Evolutionary conservation across 2,888 invertebrate genomes (phyloP), one percentile per base, ranked within the genome.

Genomic region (Liopterus haemorrhoidalis): DNA sequence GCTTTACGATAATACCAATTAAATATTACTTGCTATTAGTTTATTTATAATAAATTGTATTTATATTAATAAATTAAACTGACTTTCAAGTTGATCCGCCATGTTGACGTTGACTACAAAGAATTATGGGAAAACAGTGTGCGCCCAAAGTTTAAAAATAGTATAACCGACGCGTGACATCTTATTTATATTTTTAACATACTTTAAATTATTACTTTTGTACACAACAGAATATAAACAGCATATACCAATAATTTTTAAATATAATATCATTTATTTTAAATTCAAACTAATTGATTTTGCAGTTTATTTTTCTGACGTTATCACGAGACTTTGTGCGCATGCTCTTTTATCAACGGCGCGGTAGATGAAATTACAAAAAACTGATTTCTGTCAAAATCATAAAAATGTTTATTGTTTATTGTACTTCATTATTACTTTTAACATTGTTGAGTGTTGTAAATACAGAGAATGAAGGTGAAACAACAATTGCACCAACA

Each of bases 51-150:
- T 42, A 39, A 42, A 46, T 48, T 46, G 49, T 55, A 63, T 62
- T 65, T 59, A 46, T 53, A 51, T 52, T 67, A 61, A 61, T 62
- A 69, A 70, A 70, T 63, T 70, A 70, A 73, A 79, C 81, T 81
- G 75, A 82, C 82, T 81, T 81, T 82, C 79, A 74, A 80, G 78
- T 76, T 77, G 74, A 74, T 82, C 81, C 79, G 83, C 83, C 83
- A 84, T 84, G 72, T 83, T 83, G 81, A 76, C 75, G 72, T 74
- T 60, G 64, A 68, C 66, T 63, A 62, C 57, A 64, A 46, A 54
- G 61, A 52, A 60, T 60, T 60, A 50, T 60, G 60, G 60, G 60
- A 57, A 53, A 46, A 46, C 48, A 47, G 55, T 54, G 55, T 53
- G 54, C 51, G 54, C 51, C 49, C 42, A 46, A 53, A 52, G 43